These are phyloP conservation scores for Noctuana brunneofusca DNA, from an alignment of 2,888 invertebrate genomes.

Conservation along the genomic window DNA sequence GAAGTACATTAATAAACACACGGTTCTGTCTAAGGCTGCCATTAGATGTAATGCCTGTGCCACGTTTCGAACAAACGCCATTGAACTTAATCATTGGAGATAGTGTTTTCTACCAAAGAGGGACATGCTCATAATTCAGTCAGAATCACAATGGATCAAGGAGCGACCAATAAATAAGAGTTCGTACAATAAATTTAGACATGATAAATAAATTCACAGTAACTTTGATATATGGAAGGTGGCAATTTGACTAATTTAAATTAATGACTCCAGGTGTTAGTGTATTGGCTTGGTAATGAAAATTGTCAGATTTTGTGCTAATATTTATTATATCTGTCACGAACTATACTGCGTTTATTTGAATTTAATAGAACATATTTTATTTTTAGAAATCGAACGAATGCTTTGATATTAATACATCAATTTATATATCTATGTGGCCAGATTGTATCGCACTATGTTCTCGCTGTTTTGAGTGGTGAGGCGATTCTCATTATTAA, in stretches of 20 bases:
- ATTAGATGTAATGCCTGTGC: slow-evolving; percentile 30
- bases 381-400: too few relatives aligned
- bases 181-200: slow-evolving; percentile 19
- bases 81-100: slow-evolving; percentile 31
- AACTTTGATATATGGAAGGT: slow-evolving; percentile 21
- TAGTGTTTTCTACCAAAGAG: slow-evolving; percentile 19
- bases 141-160: slow-evolving; percentile 27
- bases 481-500: too few relatives aligned
- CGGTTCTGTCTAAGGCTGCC: slow-evolving; percentile 21
- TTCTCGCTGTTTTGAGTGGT: too few relatives aligned
- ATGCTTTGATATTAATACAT: too few relatives aligned
- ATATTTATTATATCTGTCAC: background rate
- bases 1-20: slow-evolving; percentile 31
- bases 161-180: slow-evolving; percentile 18
- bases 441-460: too few relatives aligned
- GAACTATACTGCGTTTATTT: background rate
- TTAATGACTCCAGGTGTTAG: slow-evolving; percentile 21
- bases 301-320: background rate
- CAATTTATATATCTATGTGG: too few relatives aligned
- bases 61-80: slow-evolving; percentile 28
- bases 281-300: background rate
- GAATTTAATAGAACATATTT: background rate
- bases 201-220: slow-evolving; percentile 9
- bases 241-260: slow-evolving; percentile 25
- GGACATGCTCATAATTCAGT: slow-evolving; percentile 21